phyloP scores from a whole-genome alignment of 2,797 vertebrate genomes.

The Poecilia velifera region DNA sequence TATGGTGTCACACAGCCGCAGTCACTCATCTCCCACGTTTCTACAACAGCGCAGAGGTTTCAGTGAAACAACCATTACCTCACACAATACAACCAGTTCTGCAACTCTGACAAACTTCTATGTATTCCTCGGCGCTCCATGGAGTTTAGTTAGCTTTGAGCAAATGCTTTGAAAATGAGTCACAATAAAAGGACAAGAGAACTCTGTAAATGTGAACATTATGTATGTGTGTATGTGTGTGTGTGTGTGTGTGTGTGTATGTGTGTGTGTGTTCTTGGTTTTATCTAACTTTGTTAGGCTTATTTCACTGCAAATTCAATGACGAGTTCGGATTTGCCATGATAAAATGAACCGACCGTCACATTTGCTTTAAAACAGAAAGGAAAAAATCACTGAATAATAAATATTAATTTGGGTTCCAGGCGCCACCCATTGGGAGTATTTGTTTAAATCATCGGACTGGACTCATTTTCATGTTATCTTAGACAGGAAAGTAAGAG shows the following conservation, averaged over 20 bases:
- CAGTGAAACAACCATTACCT: slow-evolving; percentile 13
- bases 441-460: not conserved
- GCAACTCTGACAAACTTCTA: slow-evolving; percentile 33
- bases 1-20: slow-evolving; percentile 12
- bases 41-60: not conserved
- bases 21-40: slow-evolving; percentile 34
- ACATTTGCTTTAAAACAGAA: not conserved
- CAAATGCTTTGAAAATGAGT: not conserved
- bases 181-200: not conserved
- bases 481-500: not conserved
- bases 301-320: not conserved
- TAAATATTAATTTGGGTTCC: not conserved
- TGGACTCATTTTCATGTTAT: not conserved
- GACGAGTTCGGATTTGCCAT: not conserved
- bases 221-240: too few species aligned
- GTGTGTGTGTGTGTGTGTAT: not conserved
- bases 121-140: not conserved
- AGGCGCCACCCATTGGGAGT: not conserved
- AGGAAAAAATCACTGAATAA: not conserved
- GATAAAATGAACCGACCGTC: too few species aligned
- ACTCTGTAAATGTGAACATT: not conserved
- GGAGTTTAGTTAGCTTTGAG: slow-evolving; percentile 1
- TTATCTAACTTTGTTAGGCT: not conserved
- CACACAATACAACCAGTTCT: slow-evolving; percentile 50
- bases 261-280: not conserved